Base-by-base conservation (phyloP, 1,140 invertebrate species). In the Schmidtea mediterranea region DNA sequence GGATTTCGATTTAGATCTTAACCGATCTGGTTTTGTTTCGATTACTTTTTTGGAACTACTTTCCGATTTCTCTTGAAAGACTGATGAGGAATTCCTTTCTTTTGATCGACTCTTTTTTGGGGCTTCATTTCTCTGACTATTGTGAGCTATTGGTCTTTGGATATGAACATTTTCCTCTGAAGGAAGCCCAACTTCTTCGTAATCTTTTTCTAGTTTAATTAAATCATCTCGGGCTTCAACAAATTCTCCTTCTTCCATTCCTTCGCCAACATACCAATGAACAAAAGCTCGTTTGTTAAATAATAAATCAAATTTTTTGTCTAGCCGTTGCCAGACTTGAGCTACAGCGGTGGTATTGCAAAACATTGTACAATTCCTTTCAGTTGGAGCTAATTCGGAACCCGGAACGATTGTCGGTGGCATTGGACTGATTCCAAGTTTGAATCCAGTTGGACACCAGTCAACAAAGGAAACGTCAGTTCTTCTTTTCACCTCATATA, bases 371-470 rank as follows among this genome's bases (percentile, higher is more conserved):
- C 15, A 15, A 18, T 15, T 16, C 9, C 68, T 56, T 26, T 55
- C 58, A 18, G 62, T 54, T 37, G 58, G 56, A 6, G 59, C 60
- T 24, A 60, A 32, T 32, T 32, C 26, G 10, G 26, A 32, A 32
- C 26, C 26, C 3, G 26, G 26, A 32, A 32, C 26, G 32, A 53
- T 53, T 15, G 55, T 56, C 21, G 60, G 56, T 22, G 59, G 56
- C 46, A 64, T 62, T 45, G 55, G 54, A 49, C 59, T 60, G 52
- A 60, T 56, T 13, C 55, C 55, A 16, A 61, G 58, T 52, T 60
- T 58, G 49, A 59, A 60, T 5, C 53, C 53, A 48, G 53, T 54
- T 38, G 53, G 53, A 49, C 43, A 54, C 53, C 53, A 54, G 32
- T 54, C 53, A n/a, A 54, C 53, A 51, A 54, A 54, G 21, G 51